phyloP scores from a whole-genome alignment of 2,797 vertebrate species.

The Melanotaenia nigrans region DNA sequence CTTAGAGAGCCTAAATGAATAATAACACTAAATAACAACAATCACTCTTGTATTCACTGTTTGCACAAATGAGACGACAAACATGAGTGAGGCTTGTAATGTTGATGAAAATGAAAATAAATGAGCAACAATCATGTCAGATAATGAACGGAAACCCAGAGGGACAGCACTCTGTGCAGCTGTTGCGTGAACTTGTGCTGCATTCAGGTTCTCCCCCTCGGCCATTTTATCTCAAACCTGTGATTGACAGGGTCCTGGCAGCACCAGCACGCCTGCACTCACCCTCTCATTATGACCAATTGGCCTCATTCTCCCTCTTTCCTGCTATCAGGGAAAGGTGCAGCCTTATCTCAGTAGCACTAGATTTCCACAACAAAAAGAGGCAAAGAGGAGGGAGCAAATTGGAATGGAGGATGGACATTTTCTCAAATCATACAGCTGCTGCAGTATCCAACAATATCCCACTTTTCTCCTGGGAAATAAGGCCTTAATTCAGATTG shows the following conservation, averaged over 20 bases:
- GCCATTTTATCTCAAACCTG: constrained; percentile 62
- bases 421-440: constrained; percentile 61
- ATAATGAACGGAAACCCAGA: constrained; percentile 40
- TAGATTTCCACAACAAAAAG: constrained; percentile 78
- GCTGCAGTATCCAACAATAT: constrained; percentile 62
- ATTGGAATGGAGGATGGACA: constrained; percentile 64
- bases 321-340: constrained; percentile 81
- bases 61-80: constrained; percentile 23
- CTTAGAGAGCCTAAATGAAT: background rate
- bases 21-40: constrained; percentile 1
- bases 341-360: constrained; percentile 80
- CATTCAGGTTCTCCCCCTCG: constrained; percentile 51
- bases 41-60: constrained; percentile 7
- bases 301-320: constrained; percentile 84
- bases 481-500: constrained; percentile 58
- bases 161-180: constrained; percentile 37
- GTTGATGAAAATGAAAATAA: constrained; percentile 49
- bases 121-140: constrained; percentile 39
- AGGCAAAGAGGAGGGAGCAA: constrained; percentile 25
- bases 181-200: constrained; percentile 75
- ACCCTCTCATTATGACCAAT: constrained; percentile 84
- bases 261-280: constrained; percentile 72
- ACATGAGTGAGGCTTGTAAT: constrained; percentile 21
- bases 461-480: constrained; percentile 49
- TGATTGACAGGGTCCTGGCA: constrained; percentile 89